Evolutionary conservation across 1,140 invertebrate genomes (phyloP).

Genomic region (Pantala flavescens): DNA sequence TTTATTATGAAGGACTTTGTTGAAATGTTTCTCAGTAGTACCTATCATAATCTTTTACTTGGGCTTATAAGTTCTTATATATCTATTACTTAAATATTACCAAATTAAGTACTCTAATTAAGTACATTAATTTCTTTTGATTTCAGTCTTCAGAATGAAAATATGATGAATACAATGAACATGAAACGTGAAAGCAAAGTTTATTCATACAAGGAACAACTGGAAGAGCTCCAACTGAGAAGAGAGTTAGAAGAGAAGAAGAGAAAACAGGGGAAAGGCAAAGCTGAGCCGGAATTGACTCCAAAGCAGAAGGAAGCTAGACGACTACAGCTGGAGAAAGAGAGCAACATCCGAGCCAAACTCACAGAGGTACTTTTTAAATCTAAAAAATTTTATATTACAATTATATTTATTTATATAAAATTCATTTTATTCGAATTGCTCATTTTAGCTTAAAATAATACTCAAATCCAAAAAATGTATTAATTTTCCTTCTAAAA

Average conservation of each 20-base stretch:
- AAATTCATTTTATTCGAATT: too few relatives aligned
- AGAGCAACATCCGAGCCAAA: constrained; percentile 58
- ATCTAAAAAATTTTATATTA: too few relatives aligned
- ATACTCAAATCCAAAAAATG: too few relatives aligned
- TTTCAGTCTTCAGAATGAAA: constrained; percentile 47
- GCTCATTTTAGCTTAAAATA: too few relatives aligned
- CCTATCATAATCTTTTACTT: too few relatives aligned
- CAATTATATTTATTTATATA: constrained; percentile 24
- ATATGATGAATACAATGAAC: constrained; percentile 60
- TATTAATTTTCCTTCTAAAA: too few relatives aligned
- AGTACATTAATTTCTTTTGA: too few relatives aligned
- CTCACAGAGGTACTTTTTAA: constrained; percentile 44
- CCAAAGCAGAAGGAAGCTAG: constrained; percentile 90
- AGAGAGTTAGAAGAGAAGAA: constrained; percentile 86
- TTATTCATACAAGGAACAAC: constrained; percentile 94
- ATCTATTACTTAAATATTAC: too few relatives aligned
- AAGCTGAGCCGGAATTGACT: constrained; percentile 54
- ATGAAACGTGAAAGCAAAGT: constrained; percentile 93
- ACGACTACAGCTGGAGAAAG: constrained; percentile 76
- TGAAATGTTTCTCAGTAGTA: too few relatives aligned
- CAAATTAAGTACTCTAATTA: too few relatives aligned
- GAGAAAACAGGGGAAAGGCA: constrained; percentile 57
- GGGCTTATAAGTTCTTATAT: too few relatives aligned
- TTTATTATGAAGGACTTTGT: too few relatives aligned
- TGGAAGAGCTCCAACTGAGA: constrained; percentile 84